A percentile compares a stretch with the other conserved stretches of the same genome.
Evolutionary conservation across 35 echinoderm and acorn worm species (phyloP).

Genomic region (Ptychodera flava): DNA sequence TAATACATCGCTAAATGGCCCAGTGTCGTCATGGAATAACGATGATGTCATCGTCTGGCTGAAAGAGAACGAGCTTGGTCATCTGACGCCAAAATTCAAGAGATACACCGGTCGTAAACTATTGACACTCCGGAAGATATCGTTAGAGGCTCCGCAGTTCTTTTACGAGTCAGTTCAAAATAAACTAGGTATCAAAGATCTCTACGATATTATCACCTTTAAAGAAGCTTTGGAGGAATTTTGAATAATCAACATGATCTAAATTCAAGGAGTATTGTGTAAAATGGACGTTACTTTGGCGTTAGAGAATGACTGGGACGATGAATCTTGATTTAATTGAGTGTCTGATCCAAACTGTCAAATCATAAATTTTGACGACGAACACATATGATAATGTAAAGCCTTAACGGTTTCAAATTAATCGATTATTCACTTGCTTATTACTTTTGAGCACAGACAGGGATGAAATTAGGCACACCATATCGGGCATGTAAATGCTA

Average conservation of each 20-base stretch:
- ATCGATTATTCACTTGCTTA: no score
- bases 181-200: not conserved
- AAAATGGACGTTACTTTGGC: no score
- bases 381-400: no score
- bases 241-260: not conserved
- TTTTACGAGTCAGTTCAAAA: not conserved
- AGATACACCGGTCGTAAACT: not conserved
- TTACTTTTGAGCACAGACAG: no score
- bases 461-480: no score
- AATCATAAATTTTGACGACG: no score
- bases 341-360: no score
- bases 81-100: not conserved
- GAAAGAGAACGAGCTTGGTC: not conserved
- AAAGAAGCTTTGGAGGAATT: not conserved
- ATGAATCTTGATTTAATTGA: no score
- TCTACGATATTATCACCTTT: not conserved
- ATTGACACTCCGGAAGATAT: not conserved
- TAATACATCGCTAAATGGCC: not conserved
- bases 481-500: no score
- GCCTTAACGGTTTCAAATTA: no score
- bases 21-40: not conserved
- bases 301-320: no score
- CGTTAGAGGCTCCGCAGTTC: not conserved
- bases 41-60: not conserved
- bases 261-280: no score